Percentiles rank a stretch among this genome's conserved stretches.
Conservation (phyloP, 2,113 vertebrate species). For the Bucco capensis region DNA sequence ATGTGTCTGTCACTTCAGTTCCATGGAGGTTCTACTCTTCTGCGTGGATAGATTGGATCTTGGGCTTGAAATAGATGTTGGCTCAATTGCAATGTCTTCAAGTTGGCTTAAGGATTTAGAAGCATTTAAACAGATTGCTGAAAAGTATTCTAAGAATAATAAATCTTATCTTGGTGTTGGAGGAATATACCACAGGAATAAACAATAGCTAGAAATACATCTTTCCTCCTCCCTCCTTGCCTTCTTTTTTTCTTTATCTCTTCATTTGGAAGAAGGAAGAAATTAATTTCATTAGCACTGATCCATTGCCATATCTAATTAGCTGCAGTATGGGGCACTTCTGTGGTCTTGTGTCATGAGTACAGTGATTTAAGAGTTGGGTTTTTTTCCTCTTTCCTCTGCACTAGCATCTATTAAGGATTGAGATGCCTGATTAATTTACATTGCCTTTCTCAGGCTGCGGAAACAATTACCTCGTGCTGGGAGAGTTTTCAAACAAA, state of each 20-base stretch:
- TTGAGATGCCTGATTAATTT: constrained; percentile 28
- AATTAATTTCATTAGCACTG: constrained; percentile 13
- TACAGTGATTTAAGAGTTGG: not conserved
- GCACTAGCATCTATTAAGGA: not conserved
- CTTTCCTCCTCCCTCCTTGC: not conserved
- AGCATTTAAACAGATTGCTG: not conserved
- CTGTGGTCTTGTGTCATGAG: not conserved
- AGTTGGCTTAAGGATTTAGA: not conserved
- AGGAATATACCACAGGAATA: not conserved
- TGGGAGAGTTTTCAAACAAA: constrained; percentile 43
- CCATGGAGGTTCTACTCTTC: not conserved
- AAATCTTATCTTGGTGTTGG: not conserved
- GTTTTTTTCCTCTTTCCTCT: not conserved
- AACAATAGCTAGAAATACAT: not conserved
- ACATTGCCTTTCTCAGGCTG: constrained; percentile 2
- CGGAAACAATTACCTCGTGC: not conserved
- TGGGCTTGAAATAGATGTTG: not conserved
- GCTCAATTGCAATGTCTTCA: not conserved
- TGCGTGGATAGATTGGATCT: not conserved
- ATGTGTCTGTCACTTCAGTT: not conserved
- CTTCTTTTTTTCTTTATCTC: not conserved
- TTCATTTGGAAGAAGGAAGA: not conserved
- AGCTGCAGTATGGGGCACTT: not conserved
- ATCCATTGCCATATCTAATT: constrained; percentile 2
- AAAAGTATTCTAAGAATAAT: not conserved